Evolutionary conservation across 2,888 invertebrate species (phyloP), one percentile per base, ranked within the genome.

Genomic region (Pseudococcus viburni): DNA sequence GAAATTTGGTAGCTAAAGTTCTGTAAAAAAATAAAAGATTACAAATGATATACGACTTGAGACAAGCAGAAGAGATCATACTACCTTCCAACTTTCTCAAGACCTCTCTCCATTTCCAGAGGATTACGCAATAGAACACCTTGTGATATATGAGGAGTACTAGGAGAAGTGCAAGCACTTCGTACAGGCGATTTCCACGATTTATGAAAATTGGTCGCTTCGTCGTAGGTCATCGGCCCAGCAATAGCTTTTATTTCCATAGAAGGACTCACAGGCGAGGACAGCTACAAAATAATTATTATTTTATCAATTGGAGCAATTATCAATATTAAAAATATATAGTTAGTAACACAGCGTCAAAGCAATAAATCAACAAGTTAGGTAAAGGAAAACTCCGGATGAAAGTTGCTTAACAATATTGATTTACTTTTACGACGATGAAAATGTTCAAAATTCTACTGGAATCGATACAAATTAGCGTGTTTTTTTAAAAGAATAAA

Each of bases 161-260:
- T 4, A 1, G 89, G 86, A 83, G 46, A 46, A 2, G 80, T 80
- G 15, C 80, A 42, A 85, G 73, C 42, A 85, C 42, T 85, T 55
- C 73, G 85, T 9, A n/a, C 26, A 9, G 89, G 89, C 15, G 89
- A 88, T 33, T 96, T 96, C 96, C 96, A 97, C 86, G 95, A 94
- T 89, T 94, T 94, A 11, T 95, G 93, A 92, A 97, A 97, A 89
- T 92, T 92, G 15, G 93, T 92, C 0, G 97, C 97, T 88, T 94
- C 94, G 17, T 93, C 92, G 89, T 95, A 94, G 68, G 94, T 94
- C 97, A 98, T 98, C 22, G 98, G 98, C 0, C 98, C 98, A 11
- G 98, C 98, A 92, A 95, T 95, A 0, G 98, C 98, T 91, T 94
- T 94, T 90, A 97, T 95, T 93, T 96, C 95, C 90, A 95, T 91